Base-by-base conservation (phyloP, 2,113 vertebrate species). In the Porphyrio hochstetteri region DNA sequence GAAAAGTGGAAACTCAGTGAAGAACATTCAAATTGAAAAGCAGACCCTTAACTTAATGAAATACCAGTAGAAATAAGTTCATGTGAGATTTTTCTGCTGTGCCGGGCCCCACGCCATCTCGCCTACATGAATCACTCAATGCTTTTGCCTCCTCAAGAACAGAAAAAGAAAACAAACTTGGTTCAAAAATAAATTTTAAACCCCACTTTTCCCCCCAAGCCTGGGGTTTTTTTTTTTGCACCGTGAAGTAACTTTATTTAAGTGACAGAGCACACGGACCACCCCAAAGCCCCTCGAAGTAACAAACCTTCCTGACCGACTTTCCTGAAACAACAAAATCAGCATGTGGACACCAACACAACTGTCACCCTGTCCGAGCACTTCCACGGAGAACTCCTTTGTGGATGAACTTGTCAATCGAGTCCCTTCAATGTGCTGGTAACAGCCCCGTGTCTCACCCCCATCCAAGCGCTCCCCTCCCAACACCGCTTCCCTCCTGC, bases 391-490 rank as follows among this genome's bases (percentile, higher is more conserved):
- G 48, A 48, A 48, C 19, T 23, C 20, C 21, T 48, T 48, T 48
- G 17, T 46, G 44, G 44, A 18, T 19, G 14, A 53, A 31, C 38
- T 55, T 0, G 2, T 13, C 11, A 29, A 3, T 1, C 2, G 31
- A 48, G 16, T 4, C 40, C 21, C 50, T 63, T 0, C 5, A 15
- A 4, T 25, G 69, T 20, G 13, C 38, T n/a, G 25, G 11, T 16
- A 77, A 7, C 15, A 9, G 57, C 29, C 5, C 12, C 2, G 40
- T 0, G 2, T 36, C 87, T 9, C 25, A 68, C 17, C 53, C 69
- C 5, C 31, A 10, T 31, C n/a, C 87, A 59, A 8, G 7, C 0
- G 13, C 33, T 69, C 27, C 0, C 2, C n/a, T 42, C 70, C 11
- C 8, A 6, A 31, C 50, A 14, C 8, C 23, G 0, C 9, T 20